Evolutionary conservation across 1,140 invertebrate species (phyloP), one percentile per base, ranked within the genome.

Genomic region (Drosophila serrata): DNA sequence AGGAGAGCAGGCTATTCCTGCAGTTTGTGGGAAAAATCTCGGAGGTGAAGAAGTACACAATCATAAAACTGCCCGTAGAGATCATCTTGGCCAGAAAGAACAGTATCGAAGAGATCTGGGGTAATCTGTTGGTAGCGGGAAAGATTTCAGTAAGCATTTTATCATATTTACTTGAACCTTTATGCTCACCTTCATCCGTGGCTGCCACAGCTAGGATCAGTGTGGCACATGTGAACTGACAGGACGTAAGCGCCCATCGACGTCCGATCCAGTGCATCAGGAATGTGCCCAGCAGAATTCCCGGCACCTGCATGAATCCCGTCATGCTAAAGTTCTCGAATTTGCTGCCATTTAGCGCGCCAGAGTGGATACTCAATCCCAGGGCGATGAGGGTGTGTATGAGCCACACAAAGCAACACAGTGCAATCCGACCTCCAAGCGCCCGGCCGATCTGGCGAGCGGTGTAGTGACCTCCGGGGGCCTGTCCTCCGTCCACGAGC

Each of bases 301-400:
- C 95, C 9, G 96, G 96, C 62, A 96, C 93, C 92, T 96, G 96
- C 62, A 96, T 94, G 8, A 95, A 79, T 56, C 95, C 94, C 42
- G 95, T 95, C 19, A 96, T 93, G 29, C 95, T 95, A 72, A 96
- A 96, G 92, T 96, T 96, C 11, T 94, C 81, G 84, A 96, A 96
- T 77, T 94, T 95, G 82, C 96, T 94, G 27, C 96, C 96, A 6
- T 94, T 94, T 13, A 97, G 93, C 31, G 95, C 93, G 6, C 95
- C 95, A 0, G 96, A 95, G 84, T 97, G 97, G 55, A 97, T 94
- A 8, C 96, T 96, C 6, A 98, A 85, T 0, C 96, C 97, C 91
- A 97, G 96, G 85, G 96, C 97, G 1, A 97, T 94, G 75, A 97
- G 95, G 1, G 95, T 94, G 72, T 94, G 94, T 2, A 94, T 94